Percentiles rank a stretch among this genome's conserved stretches.
Evolutionary conservation across 2,113 vertebrate genomes (phyloP).

Genomic region (Phyllopteryx taeniolatus): DNA sequence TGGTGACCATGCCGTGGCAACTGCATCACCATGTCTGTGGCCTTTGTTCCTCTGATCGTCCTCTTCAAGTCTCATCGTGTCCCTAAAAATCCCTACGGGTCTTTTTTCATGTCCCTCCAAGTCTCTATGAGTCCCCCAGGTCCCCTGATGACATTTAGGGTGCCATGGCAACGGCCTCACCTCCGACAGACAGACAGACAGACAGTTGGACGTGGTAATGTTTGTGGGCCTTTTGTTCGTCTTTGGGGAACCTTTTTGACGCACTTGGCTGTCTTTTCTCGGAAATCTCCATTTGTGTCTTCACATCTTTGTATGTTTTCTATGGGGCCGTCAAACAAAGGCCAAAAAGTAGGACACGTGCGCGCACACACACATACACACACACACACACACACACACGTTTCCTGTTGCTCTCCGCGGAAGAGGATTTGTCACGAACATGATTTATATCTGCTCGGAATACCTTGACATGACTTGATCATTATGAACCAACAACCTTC

Average conservation of each 20-base stretch:
- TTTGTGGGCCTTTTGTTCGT: neutral
- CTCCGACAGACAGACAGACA: neutral
- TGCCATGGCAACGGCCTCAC: neutral
- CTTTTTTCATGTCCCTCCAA: conserved; percentile 24
- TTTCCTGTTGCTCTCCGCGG: conserved; percentile 14
- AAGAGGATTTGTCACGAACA: conserved; percentile 25
- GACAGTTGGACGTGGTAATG: neutral
- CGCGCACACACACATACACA: conserved; percentile 13
- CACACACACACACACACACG: conserved; percentile 2
- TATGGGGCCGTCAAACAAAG: conserved; percentile 45
- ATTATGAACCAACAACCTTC: neutral
- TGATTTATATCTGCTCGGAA: neutral
- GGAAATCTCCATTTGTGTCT: neutral
- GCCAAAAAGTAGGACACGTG: conserved; percentile 35
- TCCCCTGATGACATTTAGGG: neutral
- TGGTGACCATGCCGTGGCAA: conserved; percentile 46
- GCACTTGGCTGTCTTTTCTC: neutral
- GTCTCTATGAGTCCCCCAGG: neutral
- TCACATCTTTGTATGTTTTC: conserved; percentile 19
- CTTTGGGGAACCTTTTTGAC: neutral
- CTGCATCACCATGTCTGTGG: conserved; percentile 55
- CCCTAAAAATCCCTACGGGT: neutral
- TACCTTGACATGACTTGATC: conserved; percentile 4
- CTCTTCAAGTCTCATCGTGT: neutral
- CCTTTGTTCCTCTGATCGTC: neutral